Percentiles rank a stretch among this genome's conserved stretches.
phyloP scores from a whole-genome alignment of 37 sponge, comb jelly and placozoan species.

The Hormiphora californensis region DNA sequence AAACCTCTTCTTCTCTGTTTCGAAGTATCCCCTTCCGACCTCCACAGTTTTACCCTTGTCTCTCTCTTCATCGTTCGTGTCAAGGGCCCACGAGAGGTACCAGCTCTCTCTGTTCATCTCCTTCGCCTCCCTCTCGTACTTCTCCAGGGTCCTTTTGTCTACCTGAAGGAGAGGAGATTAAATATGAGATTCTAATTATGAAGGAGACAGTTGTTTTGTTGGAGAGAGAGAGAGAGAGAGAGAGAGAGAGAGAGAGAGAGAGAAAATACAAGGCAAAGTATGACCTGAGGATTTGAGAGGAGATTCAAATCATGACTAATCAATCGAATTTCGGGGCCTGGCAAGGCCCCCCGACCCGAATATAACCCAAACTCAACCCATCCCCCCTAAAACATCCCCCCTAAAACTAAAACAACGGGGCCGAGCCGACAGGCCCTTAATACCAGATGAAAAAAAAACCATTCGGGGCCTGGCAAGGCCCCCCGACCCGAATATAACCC shows the following conservation, averaged over 20 bases:
- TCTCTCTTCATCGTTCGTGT: constrained; percentile 94
- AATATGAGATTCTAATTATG: not conserved
- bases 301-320: no score
- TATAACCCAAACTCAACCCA: no score
- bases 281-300: no score
- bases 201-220: not conserved
- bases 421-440: no score
- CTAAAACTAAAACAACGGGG: no score
- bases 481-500: no score
- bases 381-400: no score
- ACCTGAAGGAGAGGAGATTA: no score
- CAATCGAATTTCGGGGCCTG: no score
- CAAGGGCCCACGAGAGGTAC: constrained; percentile 98
- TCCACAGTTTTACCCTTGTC: constrained; percentile 99
- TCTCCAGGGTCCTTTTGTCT: constrained; percentile 97
- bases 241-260: not conserved
- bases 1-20: constrained; percentile 91
- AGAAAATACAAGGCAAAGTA: not conserved
- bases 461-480: no score
- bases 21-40: constrained; percentile 89
- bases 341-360: no score
- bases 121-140: constrained; percentile 95
- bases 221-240: not conserved
- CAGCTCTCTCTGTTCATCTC: constrained; percentile 98
- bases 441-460: no score